Evolutionary conservation across 2,888 invertebrate species (phyloP), one percentile per base, ranked within the genome.

Genomic region (Pyrgus malvae): DNA sequence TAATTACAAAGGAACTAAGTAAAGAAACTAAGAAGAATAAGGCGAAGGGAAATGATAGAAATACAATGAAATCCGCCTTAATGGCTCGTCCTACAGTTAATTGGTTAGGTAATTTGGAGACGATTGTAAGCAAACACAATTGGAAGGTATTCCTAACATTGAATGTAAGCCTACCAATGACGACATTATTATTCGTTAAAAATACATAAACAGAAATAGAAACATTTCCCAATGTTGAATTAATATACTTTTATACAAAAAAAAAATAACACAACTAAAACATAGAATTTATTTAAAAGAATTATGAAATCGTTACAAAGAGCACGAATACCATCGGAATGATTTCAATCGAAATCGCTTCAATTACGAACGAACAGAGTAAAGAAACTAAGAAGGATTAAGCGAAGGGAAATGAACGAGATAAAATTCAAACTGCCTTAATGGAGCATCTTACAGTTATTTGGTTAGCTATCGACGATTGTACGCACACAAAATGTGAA

Each of bases 351-450:
- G 29, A 45, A 38, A 37, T 8, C 33, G 41, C 46, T 55, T 57
- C 48, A 55, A 50, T 55, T 50, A 31, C 49, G 19, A 46, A 29
- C 7, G 19, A 54, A 46, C 38, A 29, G 23, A 55, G 37, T 31
- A 46, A 42, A 21, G 38, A 35, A 35, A 48, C 45, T 27, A 27
- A 54, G 45, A 48, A 27, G 49, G 49, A 46, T 57, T 54, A 41
- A 38, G 29, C 9, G 29, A 48, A 19, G 23, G 31, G 33, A 48
- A 33, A 48, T 23, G 38, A 35, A 25, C 11, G n/a, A 44, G 41
- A 48, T 38, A 35, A 23, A 53, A 48, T 51, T 41, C 45, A 41
- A 54, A 21, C 11, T 9, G 17, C 17, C 25, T 14, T 33, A 17
- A 8, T 16, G 42, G 12, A 4, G 9, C 4, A 4, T 5, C 38